Conservation (phyloP, 2,888 invertebrate species). For the Ochropleura leucogaster region DNA sequence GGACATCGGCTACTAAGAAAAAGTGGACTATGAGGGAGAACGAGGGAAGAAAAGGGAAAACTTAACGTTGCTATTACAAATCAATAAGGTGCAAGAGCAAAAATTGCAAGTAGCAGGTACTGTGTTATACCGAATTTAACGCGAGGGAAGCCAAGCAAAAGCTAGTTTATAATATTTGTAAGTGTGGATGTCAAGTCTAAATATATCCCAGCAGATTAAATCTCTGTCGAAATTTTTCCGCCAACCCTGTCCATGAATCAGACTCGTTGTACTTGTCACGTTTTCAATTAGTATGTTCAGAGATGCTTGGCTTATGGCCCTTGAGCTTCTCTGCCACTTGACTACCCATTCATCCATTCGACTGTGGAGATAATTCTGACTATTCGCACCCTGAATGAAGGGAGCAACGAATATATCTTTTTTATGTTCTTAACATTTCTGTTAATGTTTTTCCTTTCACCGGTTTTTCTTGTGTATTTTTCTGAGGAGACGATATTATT, state of each 20-base stretch:
- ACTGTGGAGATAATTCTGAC: constrained; percentile 63
- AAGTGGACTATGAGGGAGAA: no score
- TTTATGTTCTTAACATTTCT: constrained; percentile 57
- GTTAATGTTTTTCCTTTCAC: constrained; percentile 47
- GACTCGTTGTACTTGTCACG: constrained; percentile 80
- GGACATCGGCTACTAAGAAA: no score
- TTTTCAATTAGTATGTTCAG: constrained; percentile 86
- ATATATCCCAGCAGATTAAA: constrained; percentile 24
- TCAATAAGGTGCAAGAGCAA: no score
- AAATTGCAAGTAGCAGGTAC: no score
- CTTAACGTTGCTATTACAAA: no score
- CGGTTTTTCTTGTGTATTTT: constrained; percentile 25
- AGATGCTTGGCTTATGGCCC: constrained; percentile 77
- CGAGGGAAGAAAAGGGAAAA: no score
- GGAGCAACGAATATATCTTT: constrained; percentile 57
- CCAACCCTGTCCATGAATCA: constrained; percentile 68
- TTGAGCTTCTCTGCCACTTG: constrained; percentile 68
- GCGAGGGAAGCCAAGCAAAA: no score
- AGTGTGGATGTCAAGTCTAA: background rate
- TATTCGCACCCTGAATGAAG: constrained; percentile 61
- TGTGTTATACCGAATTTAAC: no score
- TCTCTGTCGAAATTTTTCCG: constrained; percentile 26
- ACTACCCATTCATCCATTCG: constrained; percentile 60
- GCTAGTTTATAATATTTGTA: background rate
- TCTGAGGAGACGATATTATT: constrained; percentile 31